Evolutionary conservation across 2,888 invertebrate genomes (phyloP).

Genomic region (Microplitis manilae): DNA sequence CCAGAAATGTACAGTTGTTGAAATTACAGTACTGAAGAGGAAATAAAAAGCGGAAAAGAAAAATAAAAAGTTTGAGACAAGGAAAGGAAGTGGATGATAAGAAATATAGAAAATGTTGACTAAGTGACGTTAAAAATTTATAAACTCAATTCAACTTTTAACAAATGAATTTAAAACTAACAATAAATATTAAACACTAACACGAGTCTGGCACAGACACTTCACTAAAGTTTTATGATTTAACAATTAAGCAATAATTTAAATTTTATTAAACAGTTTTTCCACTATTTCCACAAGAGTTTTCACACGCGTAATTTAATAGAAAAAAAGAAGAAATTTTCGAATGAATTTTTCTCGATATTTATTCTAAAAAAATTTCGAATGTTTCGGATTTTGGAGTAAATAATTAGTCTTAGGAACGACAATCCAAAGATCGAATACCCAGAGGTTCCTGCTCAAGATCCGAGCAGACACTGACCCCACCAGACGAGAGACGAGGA

Average conservation of each 20-base stretch:
- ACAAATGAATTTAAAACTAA: background rate
- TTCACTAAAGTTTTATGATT: background rate
- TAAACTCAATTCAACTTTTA: background rate
- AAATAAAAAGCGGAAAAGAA: background rate
- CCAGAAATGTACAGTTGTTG: background rate
- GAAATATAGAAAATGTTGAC: background rate
- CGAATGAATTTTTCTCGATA: too few relatives aligned
- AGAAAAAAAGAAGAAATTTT: background rate
- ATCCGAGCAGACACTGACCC: conserved; percentile 55
- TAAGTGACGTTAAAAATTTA: background rate
- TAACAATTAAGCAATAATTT: too few relatives aligned
- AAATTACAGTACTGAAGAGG: background rate
- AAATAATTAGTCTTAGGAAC: conserved; percentile 5
- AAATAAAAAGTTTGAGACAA: background rate
- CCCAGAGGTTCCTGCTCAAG: conserved; percentile 52
- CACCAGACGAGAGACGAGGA: conserved; percentile 51
- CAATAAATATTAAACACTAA: background rate
- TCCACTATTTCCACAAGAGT: background rate
- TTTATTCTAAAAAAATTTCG: background rate
- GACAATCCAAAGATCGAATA: conserved; percentile 32
- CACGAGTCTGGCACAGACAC: background rate
- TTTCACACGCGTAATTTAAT: background rate
- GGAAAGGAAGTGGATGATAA: background rate
- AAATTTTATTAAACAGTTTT: too few relatives aligned
- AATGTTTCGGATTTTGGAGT: background rate